Evolutionary conservation across 2,797 vertebrate genomes (phyloP).

Genomic region (Salarias fasciatus): DNA sequence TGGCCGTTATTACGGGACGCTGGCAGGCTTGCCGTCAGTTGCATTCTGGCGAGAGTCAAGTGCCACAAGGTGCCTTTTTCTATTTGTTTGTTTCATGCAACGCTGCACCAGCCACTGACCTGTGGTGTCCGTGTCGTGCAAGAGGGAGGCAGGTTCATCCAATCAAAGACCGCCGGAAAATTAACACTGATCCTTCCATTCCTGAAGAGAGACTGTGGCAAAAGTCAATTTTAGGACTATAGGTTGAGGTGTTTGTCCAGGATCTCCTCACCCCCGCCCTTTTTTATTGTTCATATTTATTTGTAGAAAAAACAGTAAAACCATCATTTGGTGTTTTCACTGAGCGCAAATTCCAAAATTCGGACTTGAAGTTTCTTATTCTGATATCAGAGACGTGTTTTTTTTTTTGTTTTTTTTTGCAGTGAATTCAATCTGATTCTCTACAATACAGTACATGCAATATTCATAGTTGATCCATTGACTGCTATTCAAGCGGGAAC

Average conservation of each 20-base stretch:
- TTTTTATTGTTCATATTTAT: background rate
- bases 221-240: slow-evolving; percentile 86
- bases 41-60: slow-evolving; percentile 89
- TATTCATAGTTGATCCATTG: slow-evolving; percentile 84
- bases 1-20: slow-evolving; percentile 86
- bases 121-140: slow-evolving; percentile 90
- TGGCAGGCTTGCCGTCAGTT: slow-evolving; percentile 81
- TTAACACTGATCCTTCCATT: slow-evolving; percentile 94
- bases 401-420: slow-evolving; percentile 50
- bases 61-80: slow-evolving; percentile 98
- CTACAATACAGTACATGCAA: slow-evolving; percentile 78
- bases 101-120: slow-evolving; percentile 95
- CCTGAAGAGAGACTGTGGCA: slow-evolving; percentile 81
- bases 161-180: slow-evolving; percentile 94
- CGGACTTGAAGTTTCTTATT: slow-evolving; percentile 47
- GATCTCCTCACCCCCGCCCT: slow-evolving; percentile 31
- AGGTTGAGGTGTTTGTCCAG: slow-evolving; percentile 22
- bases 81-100: slow-evolving; percentile 99
- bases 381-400: slow-evolving; percentile 40
- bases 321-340: background rate
- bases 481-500: slow-evolving; percentile 80
- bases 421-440: slow-evolving; percentile 71
- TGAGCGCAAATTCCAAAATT: slow-evolving; percentile 7
- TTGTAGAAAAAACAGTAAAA: slow-evolving; percentile 13
- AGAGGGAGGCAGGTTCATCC: slow-evolving; percentile 90